These are phyloP conservation scores for Prunella fulvescens DNA, from an alignment of 2,113 vertebrate genomes.

Conservation along the genomic window DNA sequence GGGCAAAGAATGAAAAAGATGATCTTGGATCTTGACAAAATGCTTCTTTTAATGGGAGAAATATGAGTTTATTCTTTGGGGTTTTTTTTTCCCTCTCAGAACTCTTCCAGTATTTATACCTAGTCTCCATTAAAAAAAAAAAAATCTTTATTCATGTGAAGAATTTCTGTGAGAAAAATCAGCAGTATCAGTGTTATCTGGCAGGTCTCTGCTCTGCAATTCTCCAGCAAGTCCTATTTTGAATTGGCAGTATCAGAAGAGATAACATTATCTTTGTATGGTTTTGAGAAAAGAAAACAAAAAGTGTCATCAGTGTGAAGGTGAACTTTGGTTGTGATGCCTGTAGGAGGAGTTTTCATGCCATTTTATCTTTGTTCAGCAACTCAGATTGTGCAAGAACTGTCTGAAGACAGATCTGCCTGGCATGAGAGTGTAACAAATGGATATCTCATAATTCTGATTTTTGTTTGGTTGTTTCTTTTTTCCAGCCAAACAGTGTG, in stretches of 20 bases:
- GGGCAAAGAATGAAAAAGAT: not conserved
- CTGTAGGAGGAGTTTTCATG: slow-evolving; percentile 54
- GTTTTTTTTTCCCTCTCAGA: not conserved
- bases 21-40: not conserved
- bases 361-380: slow-evolving; percentile 60
- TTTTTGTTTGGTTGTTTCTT: not conserved
- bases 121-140: not conserved
- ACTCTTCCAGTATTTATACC: not conserved
- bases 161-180: slow-evolving; percentile 37
- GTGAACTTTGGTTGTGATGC: slow-evolving; percentile 50
- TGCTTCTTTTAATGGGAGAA: not conserved
- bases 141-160: slow-evolving; percentile 57
- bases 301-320: slow-evolving; percentile 49
- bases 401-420: slow-evolving; percentile 25
- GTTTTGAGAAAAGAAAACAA: slow-evolving; percentile 42
- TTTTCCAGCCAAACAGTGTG: not conserved
- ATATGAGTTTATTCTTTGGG: not conserved
- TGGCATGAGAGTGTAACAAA: slow-evolving; percentile 13
- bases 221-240: slow-evolving; percentile 35
- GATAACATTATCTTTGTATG: slow-evolving; percentile 58
- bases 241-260: slow-evolving; percentile 56
- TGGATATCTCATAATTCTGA: not conserved
- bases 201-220: slow-evolving; percentile 46
- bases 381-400: slow-evolving; percentile 16
- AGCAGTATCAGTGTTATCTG: slow-evolving; percentile 51